Conservation (phyloP, 2,797 vertebrate genomes). For the Melanotaenia trifasciata region DNA sequence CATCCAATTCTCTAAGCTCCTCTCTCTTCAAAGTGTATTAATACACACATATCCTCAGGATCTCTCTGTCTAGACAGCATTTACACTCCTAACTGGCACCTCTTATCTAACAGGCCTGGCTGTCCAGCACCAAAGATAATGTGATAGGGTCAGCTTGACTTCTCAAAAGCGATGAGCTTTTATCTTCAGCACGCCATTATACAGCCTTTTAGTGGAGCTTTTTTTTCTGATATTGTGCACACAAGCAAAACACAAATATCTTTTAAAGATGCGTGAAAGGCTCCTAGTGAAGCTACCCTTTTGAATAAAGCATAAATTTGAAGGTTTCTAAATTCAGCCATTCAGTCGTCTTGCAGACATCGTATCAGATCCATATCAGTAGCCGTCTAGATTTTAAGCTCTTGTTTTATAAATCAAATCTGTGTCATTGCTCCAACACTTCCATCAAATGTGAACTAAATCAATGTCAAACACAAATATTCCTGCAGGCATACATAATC, state of each 20-base stretch:
- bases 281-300: not conserved
- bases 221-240: not conserved
- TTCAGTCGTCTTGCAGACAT: not conserved
- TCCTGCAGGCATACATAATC: slow-evolving; percentile 38
- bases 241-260: not conserved
- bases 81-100: not conserved
- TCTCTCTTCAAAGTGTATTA: not conserved
- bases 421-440: slow-evolving; percentile 12
- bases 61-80: slow-evolving; percentile 5
- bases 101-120: not conserved
- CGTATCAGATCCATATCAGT: not conserved
- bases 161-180: not conserved
- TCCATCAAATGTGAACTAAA: slow-evolving; percentile 33
- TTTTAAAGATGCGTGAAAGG: not conserved
- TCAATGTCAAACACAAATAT: slow-evolving; percentile 37
- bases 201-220: not conserved
- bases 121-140: slow-evolving; percentile 1
- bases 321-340: not conserved
- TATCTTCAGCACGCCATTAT: not conserved
- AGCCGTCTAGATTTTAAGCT: not conserved
- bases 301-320: not conserved
- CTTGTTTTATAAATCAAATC: slow-evolving; percentile 2
- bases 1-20: not conserved
- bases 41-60: not conserved
- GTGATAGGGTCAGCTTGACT: slow-evolving; percentile 4